phyloP scores from a whole-genome alignment of 2,797 vertebrate genomes.

The Pelobates cultripes region DNA sequence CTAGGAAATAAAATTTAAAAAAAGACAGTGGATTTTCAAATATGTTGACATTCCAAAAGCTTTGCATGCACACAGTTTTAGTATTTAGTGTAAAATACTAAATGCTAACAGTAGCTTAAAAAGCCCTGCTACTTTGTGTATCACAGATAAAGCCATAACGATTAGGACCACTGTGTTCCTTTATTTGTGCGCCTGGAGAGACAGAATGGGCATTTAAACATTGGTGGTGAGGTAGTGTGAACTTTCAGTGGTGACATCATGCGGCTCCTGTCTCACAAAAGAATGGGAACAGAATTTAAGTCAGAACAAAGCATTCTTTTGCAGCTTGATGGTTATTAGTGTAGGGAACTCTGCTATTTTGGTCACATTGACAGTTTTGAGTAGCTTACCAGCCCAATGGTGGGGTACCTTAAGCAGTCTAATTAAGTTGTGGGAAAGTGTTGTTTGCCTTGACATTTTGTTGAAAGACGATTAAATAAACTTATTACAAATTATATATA shows the following conservation, averaged over 20 bases:
- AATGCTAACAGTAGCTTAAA: background rate
- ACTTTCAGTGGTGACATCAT: slow-evolving; percentile 45
- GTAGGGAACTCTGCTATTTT: slow-evolving; percentile 22
- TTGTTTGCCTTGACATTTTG: slow-evolving; percentile 27
- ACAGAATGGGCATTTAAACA: slow-evolving; percentile 15
- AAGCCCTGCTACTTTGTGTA: background rate
- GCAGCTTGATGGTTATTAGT: slow-evolving; percentile 32
- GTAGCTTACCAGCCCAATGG: slow-evolving; percentile 27
- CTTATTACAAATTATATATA: slow-evolving; percentile 31
- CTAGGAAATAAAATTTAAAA: too few relatives aligned
- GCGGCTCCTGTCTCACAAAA: slow-evolving; percentile 34
- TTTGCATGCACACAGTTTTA: too few relatives aligned
- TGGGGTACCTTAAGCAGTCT: slow-evolving; percentile 24
- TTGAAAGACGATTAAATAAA: slow-evolving; percentile 40
- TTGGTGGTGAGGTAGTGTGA: slow-evolving; percentile 14
- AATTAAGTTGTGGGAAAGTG: slow-evolving; percentile 42
- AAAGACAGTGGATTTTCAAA: too few relatives aligned
- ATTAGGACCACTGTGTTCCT: background rate
- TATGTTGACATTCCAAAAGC: too few relatives aligned
- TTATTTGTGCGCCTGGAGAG: background rate
- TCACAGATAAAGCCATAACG: background rate
- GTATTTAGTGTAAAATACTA: background rate
- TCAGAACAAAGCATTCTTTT: slow-evolving; percentile 42
- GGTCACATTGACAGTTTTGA: slow-evolving; percentile 22
- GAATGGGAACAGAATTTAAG: slow-evolving; percentile 9